Evolutionary conservation across 2,888 invertebrate genomes (phyloP).

Genomic region (Apodemia mormo): DNA sequence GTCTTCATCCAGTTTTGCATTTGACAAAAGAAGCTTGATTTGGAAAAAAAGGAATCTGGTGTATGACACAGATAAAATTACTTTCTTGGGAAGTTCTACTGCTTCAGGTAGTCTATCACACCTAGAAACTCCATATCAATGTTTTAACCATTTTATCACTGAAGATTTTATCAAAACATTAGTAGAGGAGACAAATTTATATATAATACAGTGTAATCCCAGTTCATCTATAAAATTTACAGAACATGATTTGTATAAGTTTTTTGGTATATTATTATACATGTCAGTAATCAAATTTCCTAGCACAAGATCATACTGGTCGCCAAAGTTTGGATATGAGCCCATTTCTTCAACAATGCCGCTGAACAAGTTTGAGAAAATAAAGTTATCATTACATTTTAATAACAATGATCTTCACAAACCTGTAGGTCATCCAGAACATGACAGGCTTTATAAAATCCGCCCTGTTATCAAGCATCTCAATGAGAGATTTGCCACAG

Average conservation of each 20-base stretch:
- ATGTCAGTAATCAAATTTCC: conserved; percentile 41
- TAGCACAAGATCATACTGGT: conserved; percentile 41
- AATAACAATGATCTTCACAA: conserved; percentile 42
- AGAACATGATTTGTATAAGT: conserved; percentile 35
- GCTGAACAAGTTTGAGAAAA: conserved; percentile 44
- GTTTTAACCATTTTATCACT: conserved; percentile 25
- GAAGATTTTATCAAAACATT: conserved; percentile 22
- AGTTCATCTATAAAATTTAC: conserved; percentile 30
- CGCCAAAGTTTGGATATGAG: conserved; percentile 39
- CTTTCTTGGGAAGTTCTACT: conserved; percentile 46
- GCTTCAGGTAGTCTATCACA: conserved; percentile 37
- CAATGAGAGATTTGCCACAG: too few species aligned
- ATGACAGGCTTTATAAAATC: conserved; percentile 32
- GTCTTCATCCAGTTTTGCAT: conserved; percentile 42
- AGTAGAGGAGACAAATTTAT: conserved; percentile 24
- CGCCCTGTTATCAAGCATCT: too few species aligned
- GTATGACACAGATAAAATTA: conserved; percentile 46
- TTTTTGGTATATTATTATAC: conserved; percentile 40
- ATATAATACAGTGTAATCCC: conserved; percentile 32
- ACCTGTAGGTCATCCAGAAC: conserved; percentile 41
- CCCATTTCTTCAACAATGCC: conserved; percentile 38
- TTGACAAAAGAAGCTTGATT: conserved; percentile 49
- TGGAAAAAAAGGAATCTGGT: conserved; percentile 47
- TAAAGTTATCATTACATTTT: conserved; percentile 41
- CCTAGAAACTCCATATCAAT: conserved; percentile 23